Percentiles rank a stretch among this genome's conserved stretches.
phyloP scores from a whole-genome alignment of 2,888 invertebrate species.

The Philonicus albiceps region DNA sequence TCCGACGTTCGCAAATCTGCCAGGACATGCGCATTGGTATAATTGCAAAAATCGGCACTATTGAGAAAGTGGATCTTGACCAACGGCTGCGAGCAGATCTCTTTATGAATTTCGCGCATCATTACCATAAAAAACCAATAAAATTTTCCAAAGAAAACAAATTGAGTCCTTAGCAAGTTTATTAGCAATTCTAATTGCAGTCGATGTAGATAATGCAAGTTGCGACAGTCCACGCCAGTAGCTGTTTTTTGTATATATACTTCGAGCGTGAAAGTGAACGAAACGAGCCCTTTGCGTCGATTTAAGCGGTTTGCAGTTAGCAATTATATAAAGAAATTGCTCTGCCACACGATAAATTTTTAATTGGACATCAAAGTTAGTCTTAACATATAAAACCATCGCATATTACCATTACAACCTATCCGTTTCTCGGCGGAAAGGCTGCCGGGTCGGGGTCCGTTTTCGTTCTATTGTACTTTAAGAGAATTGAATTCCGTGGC shows the following conservation, averaged over 20 bases:
- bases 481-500: not conserved
- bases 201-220: conserved; percentile 4
- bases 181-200: conserved; percentile 37
- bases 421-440: not conserved
- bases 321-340: conserved; percentile 7
- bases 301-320: not conserved
- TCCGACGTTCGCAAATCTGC: not conserved
- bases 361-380: conserved; percentile 14
- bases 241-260: not conserved
- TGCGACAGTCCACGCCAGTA: not conserved
- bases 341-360: conserved; percentile 36
- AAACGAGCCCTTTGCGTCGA: not conserved
- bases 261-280: conserved; percentile 22
- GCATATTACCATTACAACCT: not conserved
- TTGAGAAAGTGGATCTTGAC: not conserved
- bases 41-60: not conserved
- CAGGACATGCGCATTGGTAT: not conserved
- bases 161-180: conserved; percentile 22
- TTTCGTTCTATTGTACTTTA: not conserved
- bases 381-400: not conserved
- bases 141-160: conserved; percentile 45
- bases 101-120: not conserved
- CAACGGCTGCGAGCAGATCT: not conserved
- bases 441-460: not conserved
- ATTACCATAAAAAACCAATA: conserved; percentile 45